phyloP scores from a whole-genome alignment of 2,888 invertebrate genomes.

The Brachypterus glaber region DNA sequence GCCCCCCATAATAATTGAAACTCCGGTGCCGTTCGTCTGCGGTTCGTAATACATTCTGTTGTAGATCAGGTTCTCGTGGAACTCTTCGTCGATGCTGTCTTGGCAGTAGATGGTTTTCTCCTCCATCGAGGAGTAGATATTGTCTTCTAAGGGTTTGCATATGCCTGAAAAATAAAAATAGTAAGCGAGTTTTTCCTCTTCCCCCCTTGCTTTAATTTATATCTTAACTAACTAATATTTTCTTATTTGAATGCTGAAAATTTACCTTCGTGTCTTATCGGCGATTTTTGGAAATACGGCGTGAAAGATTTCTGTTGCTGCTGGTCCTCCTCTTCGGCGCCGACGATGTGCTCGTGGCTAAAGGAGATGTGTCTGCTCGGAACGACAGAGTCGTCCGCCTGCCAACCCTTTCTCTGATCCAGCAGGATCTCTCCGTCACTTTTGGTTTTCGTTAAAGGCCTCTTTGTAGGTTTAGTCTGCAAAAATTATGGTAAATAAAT shows the following conservation, averaged over 20 bases:
- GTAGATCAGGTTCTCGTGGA: slow-evolving; percentile 72
- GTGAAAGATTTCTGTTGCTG: slow-evolving; percentile 26
- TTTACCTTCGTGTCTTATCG: slow-evolving; percentile 26
- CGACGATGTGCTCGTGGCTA: slow-evolving; percentile 51
- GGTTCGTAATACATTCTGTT: slow-evolving; percentile 54
- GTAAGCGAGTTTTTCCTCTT: no score
- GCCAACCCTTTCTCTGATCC: slow-evolving; percentile 46
- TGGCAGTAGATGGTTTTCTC: slow-evolving; percentile 32
- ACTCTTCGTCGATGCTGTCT: slow-evolving; percentile 57
- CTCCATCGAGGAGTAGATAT: slow-evolving; percentile 35
- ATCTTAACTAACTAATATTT: no score
- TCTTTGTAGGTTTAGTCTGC: slow-evolving; percentile 29
- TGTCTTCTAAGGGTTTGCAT: slow-evolving; percentile 30
- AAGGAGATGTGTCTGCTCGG: slow-evolving; percentile 45
- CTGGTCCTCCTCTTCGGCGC: slow-evolving; percentile 30
- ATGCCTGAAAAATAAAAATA: no score
- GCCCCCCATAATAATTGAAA: slow-evolving; percentile 27
- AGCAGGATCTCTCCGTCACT: slow-evolving; percentile 72
- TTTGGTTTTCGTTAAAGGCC: slow-evolving; percentile 60
- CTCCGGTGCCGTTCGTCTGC: slow-evolving; percentile 14
- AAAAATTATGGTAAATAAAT: not conserved
- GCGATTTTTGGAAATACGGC: slow-evolving; percentile 45
- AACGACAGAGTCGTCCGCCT: slow-evolving; percentile 39
- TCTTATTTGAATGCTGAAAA: no score
- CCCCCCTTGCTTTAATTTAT: no score